These are phyloP conservation scores for Anoplopoma fimbria DNA, from an alignment of 2,113 vertebrate species.

Conservation along the genomic window DNA sequence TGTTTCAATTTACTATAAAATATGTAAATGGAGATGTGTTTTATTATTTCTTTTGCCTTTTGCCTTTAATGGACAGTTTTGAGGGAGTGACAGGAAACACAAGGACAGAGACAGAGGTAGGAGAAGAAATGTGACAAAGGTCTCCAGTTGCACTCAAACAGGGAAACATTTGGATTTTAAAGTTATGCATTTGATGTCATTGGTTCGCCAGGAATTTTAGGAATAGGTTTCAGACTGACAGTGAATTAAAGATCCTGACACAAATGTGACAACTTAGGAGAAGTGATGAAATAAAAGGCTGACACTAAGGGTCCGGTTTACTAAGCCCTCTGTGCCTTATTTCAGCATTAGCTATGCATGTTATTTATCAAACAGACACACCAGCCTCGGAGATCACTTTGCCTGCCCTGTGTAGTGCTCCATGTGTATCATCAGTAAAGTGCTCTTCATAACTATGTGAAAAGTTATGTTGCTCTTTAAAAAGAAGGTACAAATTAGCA, in stretches of 20 bases:
- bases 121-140: conserved; percentile 14
- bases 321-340: conserved; percentile 17
- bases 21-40: not conserved
- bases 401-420: not conserved
- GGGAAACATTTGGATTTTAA: conserved; percentile 20
- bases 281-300: conserved; percentile 26
- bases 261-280: conserved; percentile 41
- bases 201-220: conserved; percentile 16
- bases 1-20: not conserved
- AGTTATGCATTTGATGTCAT: not conserved
- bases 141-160: not conserved
- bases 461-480: conserved; percentile 20
- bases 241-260: conserved; percentile 47
- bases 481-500: conserved; percentile 25
- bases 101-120: not conserved
- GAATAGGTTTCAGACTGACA: conserved; percentile 31
- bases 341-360: conserved; percentile 23
- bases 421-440: conserved; percentile 17
- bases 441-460: not conserved
- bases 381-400: not conserved
- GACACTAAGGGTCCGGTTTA: conserved; percentile 21
- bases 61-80: not conserved
- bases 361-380: conserved; percentile 43
- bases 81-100: conserved; percentile 28
- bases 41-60: not conserved